Conservation (phyloP, 2,113 vertebrate genomes). For the Muntiacus reevesi region DNA sequence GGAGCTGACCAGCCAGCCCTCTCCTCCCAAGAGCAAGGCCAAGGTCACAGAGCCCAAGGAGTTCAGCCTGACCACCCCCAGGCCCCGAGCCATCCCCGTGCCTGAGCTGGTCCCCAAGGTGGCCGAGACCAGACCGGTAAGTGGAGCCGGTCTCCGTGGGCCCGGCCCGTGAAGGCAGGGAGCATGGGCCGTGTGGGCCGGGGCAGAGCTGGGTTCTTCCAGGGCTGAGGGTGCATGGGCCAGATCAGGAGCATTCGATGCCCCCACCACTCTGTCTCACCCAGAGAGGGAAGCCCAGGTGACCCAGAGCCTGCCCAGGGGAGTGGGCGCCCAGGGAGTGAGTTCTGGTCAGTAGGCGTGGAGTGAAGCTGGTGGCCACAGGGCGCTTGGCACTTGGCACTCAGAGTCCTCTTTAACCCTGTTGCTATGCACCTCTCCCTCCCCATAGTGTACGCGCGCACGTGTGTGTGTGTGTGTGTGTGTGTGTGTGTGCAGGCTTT, state of each 20-base stretch:
- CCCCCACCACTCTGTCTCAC: rapidly evolving
- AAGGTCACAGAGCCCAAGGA: conserved; percentile 85
- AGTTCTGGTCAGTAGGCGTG: not conserved
- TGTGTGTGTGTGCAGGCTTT: rapidly evolving
- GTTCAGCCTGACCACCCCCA: conserved; percentile 88
- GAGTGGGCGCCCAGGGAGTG: rapidly evolving
- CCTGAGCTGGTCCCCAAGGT: conserved; percentile 81
- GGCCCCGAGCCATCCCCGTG: conserved; percentile 78
- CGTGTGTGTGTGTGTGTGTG: too few species aligned
- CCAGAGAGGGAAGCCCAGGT: not conserved
- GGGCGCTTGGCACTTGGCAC: not conserved
- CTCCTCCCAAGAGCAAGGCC: conserved; percentile 70
- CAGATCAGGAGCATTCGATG: not conserved
- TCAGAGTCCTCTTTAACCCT: not conserved
- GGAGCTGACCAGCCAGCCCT: conserved; percentile 27
- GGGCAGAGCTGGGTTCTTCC: not conserved
- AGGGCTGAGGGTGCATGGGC: not conserved
- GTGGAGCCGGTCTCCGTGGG: conserved; percentile 23
- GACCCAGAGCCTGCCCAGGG: not conserved
- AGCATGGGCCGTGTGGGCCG: not conserved
- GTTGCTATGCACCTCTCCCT: rapidly evolving
- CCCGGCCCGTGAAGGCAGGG: not conserved
- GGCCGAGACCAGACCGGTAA: conserved; percentile 85
- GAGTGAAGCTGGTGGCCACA: not conserved
- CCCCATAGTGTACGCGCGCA: rapidly evolving